Conservation (phyloP, 2,113 vertebrate genomes). For the Carassius auratus region DNA sequence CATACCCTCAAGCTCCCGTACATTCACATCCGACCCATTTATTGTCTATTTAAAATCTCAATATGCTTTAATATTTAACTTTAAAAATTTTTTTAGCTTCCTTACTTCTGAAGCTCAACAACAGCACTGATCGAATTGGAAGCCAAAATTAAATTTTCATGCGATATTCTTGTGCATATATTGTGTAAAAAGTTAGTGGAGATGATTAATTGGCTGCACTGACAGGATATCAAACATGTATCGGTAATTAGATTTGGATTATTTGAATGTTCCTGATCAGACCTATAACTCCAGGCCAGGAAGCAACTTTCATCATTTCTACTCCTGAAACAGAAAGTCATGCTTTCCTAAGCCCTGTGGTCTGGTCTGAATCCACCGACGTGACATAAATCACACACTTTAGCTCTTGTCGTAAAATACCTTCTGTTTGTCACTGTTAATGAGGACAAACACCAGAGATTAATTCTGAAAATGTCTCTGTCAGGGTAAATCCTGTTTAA, state of each 20-base stretch:
- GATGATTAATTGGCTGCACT: constrained; percentile 20
- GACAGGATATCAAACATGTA: constrained; percentile 24
- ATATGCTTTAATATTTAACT: constrained; percentile 10
- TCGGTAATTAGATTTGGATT: constrained; percentile 46
- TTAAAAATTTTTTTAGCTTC: background rate
- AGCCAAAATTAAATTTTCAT: background rate
- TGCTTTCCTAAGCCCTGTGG: background rate
- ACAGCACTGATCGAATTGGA: background rate
- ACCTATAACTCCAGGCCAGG: constrained; percentile 26
- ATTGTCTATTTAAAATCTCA: constrained; percentile 47
- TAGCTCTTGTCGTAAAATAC: constrained; percentile 42
- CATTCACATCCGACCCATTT: constrained; percentile 59
- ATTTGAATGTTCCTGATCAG: constrained; percentile 9
- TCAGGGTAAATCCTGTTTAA: constrained; percentile 42
- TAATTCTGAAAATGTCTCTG: constrained; percentile 57
- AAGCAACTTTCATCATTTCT: constrained; percentile 41
- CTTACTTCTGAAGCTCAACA: background rate
- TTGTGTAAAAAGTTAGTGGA: constrained; percentile 5
- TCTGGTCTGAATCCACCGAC: constrained; percentile 34
- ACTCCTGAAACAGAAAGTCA: constrained; percentile 8
- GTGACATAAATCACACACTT: constrained; percentile 53
- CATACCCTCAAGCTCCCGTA: constrained; percentile 58
- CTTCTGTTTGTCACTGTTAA: constrained; percentile 53
- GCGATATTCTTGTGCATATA: background rate
- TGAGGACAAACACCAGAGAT: constrained; percentile 56